Conservation (phyloP, 2,888 invertebrate genomes). For the Lapara coniferarum region DNA sequence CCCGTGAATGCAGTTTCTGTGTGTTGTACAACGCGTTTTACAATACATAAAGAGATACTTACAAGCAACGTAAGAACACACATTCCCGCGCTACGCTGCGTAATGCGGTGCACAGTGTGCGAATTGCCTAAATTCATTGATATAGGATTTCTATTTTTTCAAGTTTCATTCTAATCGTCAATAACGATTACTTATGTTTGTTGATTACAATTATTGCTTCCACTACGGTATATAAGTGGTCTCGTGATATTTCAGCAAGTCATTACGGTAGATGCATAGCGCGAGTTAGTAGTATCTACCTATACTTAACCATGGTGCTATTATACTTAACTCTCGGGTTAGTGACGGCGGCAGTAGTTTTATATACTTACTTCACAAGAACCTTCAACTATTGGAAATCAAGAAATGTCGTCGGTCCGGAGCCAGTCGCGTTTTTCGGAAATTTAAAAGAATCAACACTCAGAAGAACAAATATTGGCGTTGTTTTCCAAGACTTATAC, state of each 20-base stretch:
- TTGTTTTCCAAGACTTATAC: constrained; percentile 50
- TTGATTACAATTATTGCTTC: too few relatives aligned
- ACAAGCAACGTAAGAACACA: too few relatives aligned
- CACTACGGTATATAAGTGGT: constrained; percentile 13
- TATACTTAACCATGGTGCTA: constrained; percentile 23
- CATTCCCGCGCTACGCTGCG: too few relatives aligned
- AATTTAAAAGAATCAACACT: constrained; percentile 49
- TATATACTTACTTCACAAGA: constrained; percentile 53
- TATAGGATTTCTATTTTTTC: too few relatives aligned
- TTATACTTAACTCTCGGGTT: constrained; percentile 32
- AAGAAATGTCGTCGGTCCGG: constrained; percentile 49
- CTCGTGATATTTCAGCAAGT: not conserved
- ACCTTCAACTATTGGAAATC: constrained; percentile 59
- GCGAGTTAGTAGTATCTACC: not conserved
- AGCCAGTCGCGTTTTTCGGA: constrained; percentile 54
- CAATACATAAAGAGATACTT: too few relatives aligned
- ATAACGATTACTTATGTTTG: too few relatives aligned
- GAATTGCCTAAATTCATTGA: too few relatives aligned
- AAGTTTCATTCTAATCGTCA: too few relatives aligned
- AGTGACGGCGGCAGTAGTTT: constrained; percentile 29
- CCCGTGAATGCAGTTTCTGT: too few relatives aligned
- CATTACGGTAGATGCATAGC: not conserved
- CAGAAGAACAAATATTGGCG: constrained; percentile 40
- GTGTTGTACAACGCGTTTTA: too few relatives aligned
- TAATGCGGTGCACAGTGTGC: too few relatives aligned